Evolutionary conservation across 2,797 vertebrate genomes (phyloP), one percentile per base, ranked within the genome.

Genomic region (Platalea minor): DNA sequence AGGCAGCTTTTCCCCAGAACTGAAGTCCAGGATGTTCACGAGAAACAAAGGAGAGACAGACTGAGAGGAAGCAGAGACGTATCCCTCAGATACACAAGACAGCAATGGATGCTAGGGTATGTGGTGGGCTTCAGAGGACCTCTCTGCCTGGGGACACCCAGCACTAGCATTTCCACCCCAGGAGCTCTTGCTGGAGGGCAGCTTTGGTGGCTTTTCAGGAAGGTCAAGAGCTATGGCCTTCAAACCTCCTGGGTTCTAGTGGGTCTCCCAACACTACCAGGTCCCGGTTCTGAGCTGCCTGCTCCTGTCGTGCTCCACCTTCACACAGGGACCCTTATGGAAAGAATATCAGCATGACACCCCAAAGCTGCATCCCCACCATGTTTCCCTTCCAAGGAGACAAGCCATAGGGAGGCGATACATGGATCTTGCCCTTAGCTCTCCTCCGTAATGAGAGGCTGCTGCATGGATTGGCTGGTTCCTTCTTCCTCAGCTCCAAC

Each of bases 331-430:
- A 8, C 50, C 21, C 35, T 51, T 31, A 5, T 1, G 15, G 61
- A 51, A 68, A 26, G 0, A 20, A 6, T 2, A 11, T 24, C 56
- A 67, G 10, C 43, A 43, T 0, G 0, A 67, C 31, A 29, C 2
- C 26, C 59, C 57, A 37, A 9, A 85, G 24, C 26, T 46, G 13
- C 23, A 25, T 18, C 26, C 19, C 23, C 37, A 26, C 3, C 28
- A 13, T 2, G 12, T 21, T 60, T 54, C 26, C 13, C 15, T 82
- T 51, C 35, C 43, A 29, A 61, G 68, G n/a, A 68, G 25, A 17
- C 11, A 37, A 13, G 5, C n/a, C 10, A 8, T 2, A 3, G 12
- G 23, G 21, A 81, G 18, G 23, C 11, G 35, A 85, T 31, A 41
- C 23, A 4, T 7, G 25, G 72, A 28, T 4, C 3, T n/a, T 16